Percentiles rank a stretch among this genome's conserved stretches.
Evolutionary conservation across 1,140 invertebrate species (phyloP).

Genomic region (Mercenaria mercenaria): DNA sequence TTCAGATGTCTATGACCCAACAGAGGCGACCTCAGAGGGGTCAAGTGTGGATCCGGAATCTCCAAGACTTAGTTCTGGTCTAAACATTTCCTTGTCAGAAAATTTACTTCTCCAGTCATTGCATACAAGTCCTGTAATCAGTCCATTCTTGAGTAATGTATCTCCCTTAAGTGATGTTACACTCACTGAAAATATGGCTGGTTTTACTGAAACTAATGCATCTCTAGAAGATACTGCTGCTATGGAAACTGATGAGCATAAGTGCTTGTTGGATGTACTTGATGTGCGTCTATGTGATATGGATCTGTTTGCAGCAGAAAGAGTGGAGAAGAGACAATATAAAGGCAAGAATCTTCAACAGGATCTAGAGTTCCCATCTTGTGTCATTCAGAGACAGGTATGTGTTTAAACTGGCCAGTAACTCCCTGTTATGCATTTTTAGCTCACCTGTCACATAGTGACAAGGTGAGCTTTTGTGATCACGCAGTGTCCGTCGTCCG

Average conservation of each 20-base stretch:
- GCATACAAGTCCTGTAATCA: neutral
- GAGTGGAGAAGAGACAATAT: slow-evolving; percentile 79
- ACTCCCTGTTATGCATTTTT: too few species aligned
- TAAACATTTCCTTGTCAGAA: slow-evolving; percentile 20
- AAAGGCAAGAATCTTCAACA: slow-evolving; percentile 61
- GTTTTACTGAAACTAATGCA: neutral
- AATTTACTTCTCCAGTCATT: slow-evolving; percentile 11
- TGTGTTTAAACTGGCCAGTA: too few species aligned
- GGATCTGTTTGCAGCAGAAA: slow-evolving; percentile 91
- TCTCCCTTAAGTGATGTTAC: slow-evolving; percentile 44
- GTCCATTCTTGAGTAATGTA: neutral
- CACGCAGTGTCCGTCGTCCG: too few species aligned
- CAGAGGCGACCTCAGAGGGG: slow-evolving; percentile 67
- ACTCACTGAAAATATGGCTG: neutral
- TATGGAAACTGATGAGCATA: slow-evolving; percentile 49
- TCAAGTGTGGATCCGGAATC: slow-evolving; percentile 75
- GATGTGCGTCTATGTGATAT: slow-evolving; percentile 92
- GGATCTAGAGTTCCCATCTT: slow-evolving; percentile 82
- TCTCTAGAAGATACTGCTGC: neutral
- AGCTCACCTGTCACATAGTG: too few species aligned
- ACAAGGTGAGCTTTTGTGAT: too few species aligned
- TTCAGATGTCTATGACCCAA: slow-evolving; percentile 61
- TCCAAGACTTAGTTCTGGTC: neutral
- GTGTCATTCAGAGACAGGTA: slow-evolving; percentile 81
- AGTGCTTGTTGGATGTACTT: slow-evolving; percentile 92